Percentiles rank a stretch among this genome's conserved stretches.
Evolutionary conservation across 2,888 invertebrate genomes (phyloP).

Genomic region (Gonocerus acuteangulatus): DNA sequence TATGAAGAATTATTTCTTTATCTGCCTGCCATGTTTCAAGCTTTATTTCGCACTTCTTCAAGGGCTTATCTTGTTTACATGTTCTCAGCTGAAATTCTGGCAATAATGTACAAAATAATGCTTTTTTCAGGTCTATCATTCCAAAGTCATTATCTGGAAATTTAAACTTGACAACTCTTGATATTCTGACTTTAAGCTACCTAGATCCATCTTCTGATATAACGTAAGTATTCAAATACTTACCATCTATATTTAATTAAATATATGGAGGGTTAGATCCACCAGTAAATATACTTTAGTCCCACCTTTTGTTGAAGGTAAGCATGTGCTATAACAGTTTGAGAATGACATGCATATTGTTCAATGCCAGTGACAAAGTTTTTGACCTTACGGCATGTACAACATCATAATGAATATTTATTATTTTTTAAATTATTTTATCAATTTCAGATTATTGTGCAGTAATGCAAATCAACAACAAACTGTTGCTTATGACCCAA

Average conservation of each 20-base stretch:
- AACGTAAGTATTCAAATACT: slow-evolving; percentile 36
- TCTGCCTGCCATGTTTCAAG: too few species aligned
- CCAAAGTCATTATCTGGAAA: slow-evolving; percentile 84
- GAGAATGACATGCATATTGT: too few species aligned
- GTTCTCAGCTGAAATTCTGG: too few species aligned
- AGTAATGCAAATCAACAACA: slow-evolving; percentile 48
- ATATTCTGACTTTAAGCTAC: slow-evolving; percentile 40
- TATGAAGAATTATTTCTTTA: too few species aligned
- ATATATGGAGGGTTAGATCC: neutral
- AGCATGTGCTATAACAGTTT: too few species aligned
- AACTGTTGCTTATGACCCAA: slow-evolving; percentile 68
- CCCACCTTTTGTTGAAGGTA: too few species aligned
- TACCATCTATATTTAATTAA: slow-evolving; percentile 21
- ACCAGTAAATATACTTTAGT: too few species aligned
- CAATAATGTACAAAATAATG: too few species aligned
- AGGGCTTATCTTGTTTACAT: too few species aligned
- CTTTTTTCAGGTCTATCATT: slow-evolving; percentile 67
- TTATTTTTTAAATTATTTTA: neutral
- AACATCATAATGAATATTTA: neutral
- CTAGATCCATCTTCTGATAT: slow-evolving; percentile 40
- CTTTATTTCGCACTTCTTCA: too few species aligned
- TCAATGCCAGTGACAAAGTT: too few species aligned
- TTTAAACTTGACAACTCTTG: slow-evolving; percentile 53
- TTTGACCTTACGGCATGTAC: too few species aligned
- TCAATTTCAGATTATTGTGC: slow-evolving; percentile 30